Base-by-base conservation (phyloP, 2,113 vertebrate genomes). In the Leptobrachium leishanense region DNA sequence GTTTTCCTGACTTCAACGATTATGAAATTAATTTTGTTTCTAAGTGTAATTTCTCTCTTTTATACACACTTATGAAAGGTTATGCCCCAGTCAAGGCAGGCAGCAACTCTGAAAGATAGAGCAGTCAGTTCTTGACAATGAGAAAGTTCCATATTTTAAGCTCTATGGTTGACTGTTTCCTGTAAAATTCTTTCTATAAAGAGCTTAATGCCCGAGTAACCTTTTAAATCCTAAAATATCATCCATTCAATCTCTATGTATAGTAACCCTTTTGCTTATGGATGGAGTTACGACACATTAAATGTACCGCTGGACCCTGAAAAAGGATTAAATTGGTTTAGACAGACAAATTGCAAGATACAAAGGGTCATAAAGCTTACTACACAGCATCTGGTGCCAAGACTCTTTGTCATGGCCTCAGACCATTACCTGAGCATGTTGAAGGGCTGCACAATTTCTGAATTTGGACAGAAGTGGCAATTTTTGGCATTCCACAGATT, bases 321-420 rank as follows among this genome's bases (percentile, higher is more conserved):
- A 59, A 31, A 59, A 59, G 10, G 13, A 59, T 59, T 13, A 59
- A 15, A 11, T 15, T 59, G 55, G 13, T 13, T 59, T 59, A 59
- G 55, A 15, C 55, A 59, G 55, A 15, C 6, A 15, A 59, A 59
- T 59, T 59, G 13, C 55, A 59, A 59, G 55, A 59, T 15, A 59
- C 55, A 59, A 59, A 59, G 55, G 55, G 55, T 59, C 55, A 59
- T 59, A 59, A 12, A 59, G 55, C 55, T 59, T 59, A 15, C 55
- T 59, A 59, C 9, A 59, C 55, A 59, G 13, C 10, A 15, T 59
- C 55, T 59, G 11, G 55, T 1, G 13, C 55, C 9, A 12, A 15
- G 10, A 15, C 13, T 4, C 13, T 4, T 59, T 11, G 2, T 59
- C 55, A 59, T 59, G 13, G 13, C 55, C 55, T 59, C 3, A 8